Percentiles rank a stretch among this genome's conserved stretches.
phyloP scores from a whole-genome alignment of 1,140 invertebrate species.

The Pollicipes pollicipes region DNA sequence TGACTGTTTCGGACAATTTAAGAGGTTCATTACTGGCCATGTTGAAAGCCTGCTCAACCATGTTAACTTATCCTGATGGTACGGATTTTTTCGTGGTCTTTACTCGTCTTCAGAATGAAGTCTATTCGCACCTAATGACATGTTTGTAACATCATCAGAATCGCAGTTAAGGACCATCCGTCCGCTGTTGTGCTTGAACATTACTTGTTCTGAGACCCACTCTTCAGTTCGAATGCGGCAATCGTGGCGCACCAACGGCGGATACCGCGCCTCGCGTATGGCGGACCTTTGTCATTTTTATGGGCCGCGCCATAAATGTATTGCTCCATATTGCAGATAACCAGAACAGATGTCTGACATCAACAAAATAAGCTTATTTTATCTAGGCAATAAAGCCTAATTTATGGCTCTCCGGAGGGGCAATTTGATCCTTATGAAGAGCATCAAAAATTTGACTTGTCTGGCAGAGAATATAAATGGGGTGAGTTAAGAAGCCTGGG shows the following conservation, averaged over 20 bases:
- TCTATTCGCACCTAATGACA: too few species aligned
- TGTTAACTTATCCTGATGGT: too few species aligned
- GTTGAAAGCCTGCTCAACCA: too few species aligned
- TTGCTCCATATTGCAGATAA: conserved; percentile 2
- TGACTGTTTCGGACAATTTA: too few species aligned
- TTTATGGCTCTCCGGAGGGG: neutral
- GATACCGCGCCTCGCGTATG: neutral
- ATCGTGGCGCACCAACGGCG: neutral
- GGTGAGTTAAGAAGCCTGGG: neutral
- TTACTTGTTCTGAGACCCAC: too few species aligned
- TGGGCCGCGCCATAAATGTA: neutral
- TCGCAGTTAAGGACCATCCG: too few species aligned
- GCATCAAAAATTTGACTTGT: conserved; percentile 2
- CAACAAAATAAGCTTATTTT: conserved; percentile 2
- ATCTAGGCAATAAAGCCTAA: neutral
- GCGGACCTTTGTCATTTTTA: conserved; percentile 1
- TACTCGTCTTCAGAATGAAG: too few species aligned
- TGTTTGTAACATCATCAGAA: too few species aligned
- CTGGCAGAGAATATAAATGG: neutral
- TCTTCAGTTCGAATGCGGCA: neutral
- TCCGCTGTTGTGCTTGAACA: too few species aligned
- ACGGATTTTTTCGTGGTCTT: too few species aligned
- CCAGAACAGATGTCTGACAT: neutral
- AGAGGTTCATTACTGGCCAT: too few species aligned
- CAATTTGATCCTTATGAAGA: conserved; percentile 2